phyloP scores from a whole-genome alignment of 2,888 invertebrate genomes.

The Congeria kusceri region DNA sequence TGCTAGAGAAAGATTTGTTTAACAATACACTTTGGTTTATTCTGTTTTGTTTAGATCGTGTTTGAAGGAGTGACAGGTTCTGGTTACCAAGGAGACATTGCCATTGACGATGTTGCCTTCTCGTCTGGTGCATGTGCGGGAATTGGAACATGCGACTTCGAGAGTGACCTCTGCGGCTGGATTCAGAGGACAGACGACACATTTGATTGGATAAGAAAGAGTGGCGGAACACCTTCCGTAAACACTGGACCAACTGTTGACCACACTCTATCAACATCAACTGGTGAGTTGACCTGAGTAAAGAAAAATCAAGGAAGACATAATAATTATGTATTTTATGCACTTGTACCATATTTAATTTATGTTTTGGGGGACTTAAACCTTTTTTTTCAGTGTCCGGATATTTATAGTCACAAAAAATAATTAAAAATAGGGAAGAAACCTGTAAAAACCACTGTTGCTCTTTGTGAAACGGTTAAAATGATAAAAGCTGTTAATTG shows the following conservation, averaged over 20 bases:
- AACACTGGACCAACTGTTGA: constrained; percentile 78
- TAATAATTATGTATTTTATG: neutral
- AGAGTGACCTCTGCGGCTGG: constrained; percentile 78
- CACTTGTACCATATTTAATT: no score
- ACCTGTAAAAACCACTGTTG: no score
- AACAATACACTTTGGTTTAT: neutral
- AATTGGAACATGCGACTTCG: constrained; percentile 77
- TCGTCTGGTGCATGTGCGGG: constrained; percentile 74
- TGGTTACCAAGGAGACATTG: constrained; percentile 79
- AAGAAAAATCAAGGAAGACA: no score
- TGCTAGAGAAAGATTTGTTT: neutral
- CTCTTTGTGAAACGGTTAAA: no score
- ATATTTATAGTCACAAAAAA: no score
- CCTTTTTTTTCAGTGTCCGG: no score
- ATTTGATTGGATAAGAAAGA: constrained; percentile 79
- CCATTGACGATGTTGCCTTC: constrained; percentile 80
- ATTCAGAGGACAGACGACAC: constrained; percentile 70
- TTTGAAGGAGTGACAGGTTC: constrained; percentile 79
- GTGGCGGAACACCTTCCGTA: constrained; percentile 62
- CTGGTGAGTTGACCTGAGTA: constrained; percentile 56
- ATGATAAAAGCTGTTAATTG: no score
- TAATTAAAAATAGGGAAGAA: no score
- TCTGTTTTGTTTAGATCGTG: constrained; percentile 48
- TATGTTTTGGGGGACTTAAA: no score
- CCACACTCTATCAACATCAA: constrained; percentile 73